Percentiles rank a stretch among this genome's conserved stretches.
These are phyloP conservation scores for Oligia fasciuncula DNA, from an alignment of 2,888 invertebrate species.

Conservation along the genomic window DNA sequence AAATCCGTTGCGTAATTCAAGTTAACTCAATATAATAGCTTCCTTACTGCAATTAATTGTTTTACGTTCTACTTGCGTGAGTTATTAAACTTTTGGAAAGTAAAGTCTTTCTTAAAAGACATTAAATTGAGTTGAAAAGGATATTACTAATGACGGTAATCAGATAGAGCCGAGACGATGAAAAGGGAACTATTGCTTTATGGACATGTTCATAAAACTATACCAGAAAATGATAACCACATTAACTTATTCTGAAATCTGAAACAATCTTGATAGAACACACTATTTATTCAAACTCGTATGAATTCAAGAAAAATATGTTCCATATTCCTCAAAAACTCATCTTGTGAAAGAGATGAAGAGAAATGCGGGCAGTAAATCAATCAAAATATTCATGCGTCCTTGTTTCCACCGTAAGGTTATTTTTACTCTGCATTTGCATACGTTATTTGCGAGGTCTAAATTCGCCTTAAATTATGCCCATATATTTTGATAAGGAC, in stretches of 20 bases:
- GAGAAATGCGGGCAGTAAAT: constrained; percentile 33
- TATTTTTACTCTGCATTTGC: constrained; percentile 51
- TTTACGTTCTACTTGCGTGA: constrained; percentile 34
- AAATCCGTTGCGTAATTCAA: constrained; percentile 54
- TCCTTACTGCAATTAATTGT: constrained; percentile 51
- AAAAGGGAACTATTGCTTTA: not conserved
- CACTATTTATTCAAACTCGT: constrained; percentile 19
- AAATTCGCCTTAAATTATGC: constrained; percentile 54
- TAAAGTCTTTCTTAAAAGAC: not conserved
- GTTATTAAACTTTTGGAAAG: constrained; percentile 35
- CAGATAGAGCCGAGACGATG: not conserved
- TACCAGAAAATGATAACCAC: not conserved
- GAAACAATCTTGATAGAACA: not conserved
- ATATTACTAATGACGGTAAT: constrained; percentile 15
- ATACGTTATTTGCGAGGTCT: constrained; percentile 51
- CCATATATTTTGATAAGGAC: constrained; percentile 51
- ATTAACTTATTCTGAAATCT: not conserved
- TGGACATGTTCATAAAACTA: not conserved
- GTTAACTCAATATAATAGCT: constrained; percentile 39
- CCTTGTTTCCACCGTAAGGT: constrained; percentile 37
- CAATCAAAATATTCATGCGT: constrained; percentile 59
- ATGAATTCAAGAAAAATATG: constrained; percentile 15
- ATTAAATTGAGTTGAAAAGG: not conserved
- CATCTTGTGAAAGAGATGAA: constrained; percentile 22
- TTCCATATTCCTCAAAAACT: constrained; percentile 7